Conservation (phyloP, 2,888 invertebrate species). For the Tachina lurida region DNA sequence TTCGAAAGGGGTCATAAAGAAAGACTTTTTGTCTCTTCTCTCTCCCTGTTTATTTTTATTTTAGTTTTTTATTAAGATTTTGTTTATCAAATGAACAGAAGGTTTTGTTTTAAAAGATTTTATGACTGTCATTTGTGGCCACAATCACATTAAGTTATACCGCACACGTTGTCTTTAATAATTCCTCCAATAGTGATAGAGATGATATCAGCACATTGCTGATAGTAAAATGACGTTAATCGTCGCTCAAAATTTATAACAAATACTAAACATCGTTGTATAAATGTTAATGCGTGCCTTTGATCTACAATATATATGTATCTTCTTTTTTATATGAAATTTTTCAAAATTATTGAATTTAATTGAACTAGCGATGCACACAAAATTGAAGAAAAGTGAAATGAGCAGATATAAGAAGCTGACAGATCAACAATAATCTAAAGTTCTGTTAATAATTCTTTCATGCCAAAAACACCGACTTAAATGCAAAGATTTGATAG, state of each 20-base stretch:
- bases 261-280: neutral
- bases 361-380: too few species aligned
- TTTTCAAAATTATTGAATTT: too few species aligned
- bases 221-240: conserved; percentile 49
- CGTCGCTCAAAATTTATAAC: neutral
- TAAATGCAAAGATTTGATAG: too few species aligned
- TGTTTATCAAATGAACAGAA: neutral
- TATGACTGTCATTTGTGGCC: conserved; percentile 55
- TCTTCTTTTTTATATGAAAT: too few species aligned
- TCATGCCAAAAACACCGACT: too few species aligned
- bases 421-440: too few species aligned
- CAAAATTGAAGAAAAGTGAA: too few species aligned
- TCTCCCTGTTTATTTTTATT: neutral
- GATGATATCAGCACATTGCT: conserved; percentile 28
- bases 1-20: too few species aligned
- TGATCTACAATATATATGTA: conserved; percentile 13
- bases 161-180: conserved; percentile 52
- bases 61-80: too few species aligned
- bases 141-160: conserved; percentile 43
- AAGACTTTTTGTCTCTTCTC: neutral
- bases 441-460: too few species aligned
- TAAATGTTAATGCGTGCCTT: neutral
- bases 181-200: conserved; percentile 9
- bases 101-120: conserved; percentile 53
- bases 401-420: too few species aligned